Base-by-base conservation (phyloP, 2,113 vertebrate species). In the Strigops habroptila region DNA sequence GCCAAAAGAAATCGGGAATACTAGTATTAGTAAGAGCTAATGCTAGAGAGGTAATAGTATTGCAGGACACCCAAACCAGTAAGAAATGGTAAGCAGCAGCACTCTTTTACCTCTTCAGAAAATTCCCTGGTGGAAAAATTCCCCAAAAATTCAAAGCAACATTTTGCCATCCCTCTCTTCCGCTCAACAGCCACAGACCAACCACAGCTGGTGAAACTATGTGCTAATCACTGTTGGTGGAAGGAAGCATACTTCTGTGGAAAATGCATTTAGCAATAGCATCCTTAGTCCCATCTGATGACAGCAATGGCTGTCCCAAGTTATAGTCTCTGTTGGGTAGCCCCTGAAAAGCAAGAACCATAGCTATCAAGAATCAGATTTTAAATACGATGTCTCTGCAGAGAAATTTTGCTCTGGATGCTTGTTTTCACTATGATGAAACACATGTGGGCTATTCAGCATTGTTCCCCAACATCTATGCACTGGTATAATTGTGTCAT, bases 391-490 rank as follows among this genome's bases (percentile, higher is more conserved):
- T 9, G 17, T n/a, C 44, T 55, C 67, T 7, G 5, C 1, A 33
- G 46, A 24, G 24, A 18, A 24, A 6, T 65, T 22, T 2, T 16
- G 55, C 64, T 63, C 59, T 21, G 5, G 1, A 2, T 0, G 7
- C 7, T 60, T 31, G 48, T 14, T n/a, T 37, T 59, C 31, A 4
- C 5, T 18, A 1, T 0, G 2, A 8, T 4, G 17, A 30, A 60
- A 73, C 19, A 28, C 8, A 30, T 0, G 5, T 11, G 33, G 46
- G 70, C 41, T 49, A 6, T 3, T 60, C 77, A 63, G 74, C 23
- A 53, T 43, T 4, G 12, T 0, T 71, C 52, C 52, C 57, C 30
- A 7, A 3, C 2, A 15, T 14, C 21, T 8, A 9, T 6, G 24
- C 21, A 27, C 51, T 17, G n/a, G n/a, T 55, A 10, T 44, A 41